Evolutionary conservation across 2,888 invertebrate genomes (phyloP), one percentile per base, ranked within the genome.

Genomic region (Cephus pulcher): DNA sequence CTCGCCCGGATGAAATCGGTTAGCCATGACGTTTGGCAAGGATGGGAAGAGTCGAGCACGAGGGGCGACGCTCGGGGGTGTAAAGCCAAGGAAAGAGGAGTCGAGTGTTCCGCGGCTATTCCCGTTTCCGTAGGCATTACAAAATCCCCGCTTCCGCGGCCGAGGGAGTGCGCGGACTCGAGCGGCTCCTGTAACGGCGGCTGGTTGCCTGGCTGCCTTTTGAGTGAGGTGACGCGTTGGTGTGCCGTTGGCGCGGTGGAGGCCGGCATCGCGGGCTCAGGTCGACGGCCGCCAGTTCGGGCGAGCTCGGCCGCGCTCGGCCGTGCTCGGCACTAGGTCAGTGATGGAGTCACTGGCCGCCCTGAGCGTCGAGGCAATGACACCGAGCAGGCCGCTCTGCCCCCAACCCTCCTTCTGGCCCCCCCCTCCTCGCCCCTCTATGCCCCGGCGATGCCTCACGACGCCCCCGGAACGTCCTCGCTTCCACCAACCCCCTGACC

Each of bases 271-370:
- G 84, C 79, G 83, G 78, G 79, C 80, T 83, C 86, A 86, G 89
- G 89, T 90, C 89, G 87, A 88, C 86, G 90, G 84, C 87, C 89
- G 80, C 76, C 34, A 75, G 76, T 81, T 90, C 90, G 90, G 80
- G 3, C n/a, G 76, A 76, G 80, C 80, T 83, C 88, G 89, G 35
- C 76, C 69, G 12, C 11, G 80, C 85, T 90, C 91, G 91, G 82
- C n/a, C 37, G 34, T 40, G 75, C 84, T 91, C 91, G 91, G 91
- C 91, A 91, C 90, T 91, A 91, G 91, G 91, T 91, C 91, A 91
- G 91, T 91, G 91, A 91, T 91, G 90, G 91, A 91, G 91, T 91
- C 91, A 91, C 90, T 91, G 91, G 90, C 91, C 91, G 91, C 90
- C 90, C 90, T 87, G 89, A 90, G 90, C 90, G 88, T 89, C 91